These are phyloP conservation scores for Cryptotermes secundus DNA, from an alignment of 1,140 invertebrate species.

Conservation along the genomic window DNA sequence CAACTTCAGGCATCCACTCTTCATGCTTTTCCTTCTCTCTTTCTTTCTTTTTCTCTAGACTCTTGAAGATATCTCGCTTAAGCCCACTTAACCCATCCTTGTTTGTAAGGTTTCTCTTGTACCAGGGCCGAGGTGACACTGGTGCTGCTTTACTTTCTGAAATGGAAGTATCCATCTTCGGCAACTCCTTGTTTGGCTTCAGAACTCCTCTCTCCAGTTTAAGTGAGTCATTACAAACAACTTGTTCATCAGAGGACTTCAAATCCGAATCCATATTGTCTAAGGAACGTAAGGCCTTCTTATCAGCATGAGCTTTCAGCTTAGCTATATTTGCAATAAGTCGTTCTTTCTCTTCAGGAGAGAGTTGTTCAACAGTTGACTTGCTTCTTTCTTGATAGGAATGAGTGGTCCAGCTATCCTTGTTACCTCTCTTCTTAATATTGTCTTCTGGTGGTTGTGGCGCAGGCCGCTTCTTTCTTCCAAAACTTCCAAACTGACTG, in stretches of 20 bases:
- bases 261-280: conserved; percentile 22
- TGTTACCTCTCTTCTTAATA: conserved; percentile 28
- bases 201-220: conserved; percentile 52
- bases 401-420: conserved; percentile 32
- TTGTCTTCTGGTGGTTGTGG: conserved; percentile 55
- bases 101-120: conserved; percentile 53
- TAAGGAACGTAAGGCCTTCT: conserved; percentile 27
- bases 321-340: conserved; percentile 39
- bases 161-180: not conserved
- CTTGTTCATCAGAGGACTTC: conserved; percentile 23
- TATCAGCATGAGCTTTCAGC: conserved; percentile 39
- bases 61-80: conserved; percentile 32
- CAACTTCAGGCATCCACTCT: conserved; percentile 43
- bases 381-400: conserved; percentile 25
- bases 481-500: conserved; percentile 44
- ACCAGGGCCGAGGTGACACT: conserved; percentile 63
- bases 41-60: conserved; percentile 35
- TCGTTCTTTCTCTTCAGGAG: conserved; percentile 38
- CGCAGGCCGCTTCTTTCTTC: conserved; percentile 58
- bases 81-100: conserved; percentile 40
- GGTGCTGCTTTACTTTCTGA: conserved; percentile 37
- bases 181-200: conserved; percentile 43
- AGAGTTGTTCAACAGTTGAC: conserved; percentile 21
- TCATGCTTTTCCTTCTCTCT: conserved; percentile 40
- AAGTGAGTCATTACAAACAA: conserved; percentile 50